Conservation (phyloP, 2,888 invertebrate species). For the Leucoma salicis region DNA sequence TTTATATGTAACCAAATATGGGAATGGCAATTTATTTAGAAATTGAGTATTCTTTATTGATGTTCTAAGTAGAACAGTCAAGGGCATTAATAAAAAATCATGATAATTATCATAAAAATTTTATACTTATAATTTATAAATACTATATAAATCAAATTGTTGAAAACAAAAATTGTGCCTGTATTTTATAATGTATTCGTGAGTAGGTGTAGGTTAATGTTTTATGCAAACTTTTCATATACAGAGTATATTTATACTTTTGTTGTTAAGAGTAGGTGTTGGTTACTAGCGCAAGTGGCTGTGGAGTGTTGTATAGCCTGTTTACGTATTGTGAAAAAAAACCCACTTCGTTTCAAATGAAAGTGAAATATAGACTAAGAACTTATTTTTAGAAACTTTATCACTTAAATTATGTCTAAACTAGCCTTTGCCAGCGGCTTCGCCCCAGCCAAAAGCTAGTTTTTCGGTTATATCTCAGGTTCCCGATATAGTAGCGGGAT, state of each 20-base stretch:
- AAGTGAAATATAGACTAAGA: too few species aligned
- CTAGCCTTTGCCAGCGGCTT: too few species aligned
- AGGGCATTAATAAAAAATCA: background rate
- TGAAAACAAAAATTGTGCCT: constrained; percentile 42
- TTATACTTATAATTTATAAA: background rate
- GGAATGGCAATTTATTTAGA: too few species aligned
- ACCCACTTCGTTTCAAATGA: too few species aligned
- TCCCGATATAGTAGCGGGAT: too few species aligned
- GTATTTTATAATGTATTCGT: constrained; percentile 43
- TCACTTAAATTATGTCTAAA: too few species aligned
- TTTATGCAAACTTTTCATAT: constrained; percentile 45
- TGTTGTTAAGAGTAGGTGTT: constrained; percentile 32
- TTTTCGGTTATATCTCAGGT: too few species aligned
- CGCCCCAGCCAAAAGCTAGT: too few species aligned
- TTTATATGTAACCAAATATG: background rate
- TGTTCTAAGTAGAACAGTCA: too few species aligned
- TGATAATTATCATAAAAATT: background rate
- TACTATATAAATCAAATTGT: constrained; percentile 13
- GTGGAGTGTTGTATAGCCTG: constrained; percentile 31
- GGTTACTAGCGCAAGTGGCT: constrained; percentile 38
- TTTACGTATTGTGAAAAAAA: background rate
- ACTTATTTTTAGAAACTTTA: too few species aligned
- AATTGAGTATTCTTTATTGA: too few species aligned
- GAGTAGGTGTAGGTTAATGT: constrained; percentile 53
- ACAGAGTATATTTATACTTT: constrained; percentile 36